Evolutionary conservation across 1,140 invertebrate genomes (phyloP).

Genomic region (Microplitis mediator): DNA sequence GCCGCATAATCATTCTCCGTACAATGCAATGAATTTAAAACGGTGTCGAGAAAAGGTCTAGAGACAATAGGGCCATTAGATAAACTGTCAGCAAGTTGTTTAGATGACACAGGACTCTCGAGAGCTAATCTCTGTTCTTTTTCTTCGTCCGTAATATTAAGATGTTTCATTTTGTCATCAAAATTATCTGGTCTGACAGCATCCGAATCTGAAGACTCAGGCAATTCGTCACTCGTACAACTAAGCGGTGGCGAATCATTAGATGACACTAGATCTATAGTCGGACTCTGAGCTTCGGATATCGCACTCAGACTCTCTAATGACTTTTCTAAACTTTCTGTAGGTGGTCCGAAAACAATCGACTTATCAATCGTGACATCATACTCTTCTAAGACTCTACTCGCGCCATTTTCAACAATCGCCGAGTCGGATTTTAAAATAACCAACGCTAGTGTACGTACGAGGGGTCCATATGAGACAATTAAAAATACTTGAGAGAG

Average conservation of each 20-base stretch:
- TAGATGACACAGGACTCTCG: slow-evolving; percentile 50
- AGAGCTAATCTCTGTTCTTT: slow-evolving; percentile 75
- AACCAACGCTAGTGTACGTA: slow-evolving; percentile 86
- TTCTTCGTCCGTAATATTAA: slow-evolving; percentile 92
- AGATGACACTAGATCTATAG: background rate
- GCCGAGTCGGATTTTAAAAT: slow-evolving; percentile 79
- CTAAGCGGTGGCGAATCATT: background rate
- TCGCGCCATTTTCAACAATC: slow-evolving; percentile 74
- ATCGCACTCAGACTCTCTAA: slow-evolving; percentile 62
- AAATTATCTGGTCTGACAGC: background rate
- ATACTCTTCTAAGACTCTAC: slow-evolving; percentile 78
- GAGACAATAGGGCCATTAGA: slow-evolving; percentile 62
- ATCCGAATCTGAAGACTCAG: slow-evolving; percentile 11
- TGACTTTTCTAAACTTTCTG: slow-evolving; percentile 70
- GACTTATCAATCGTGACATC: slow-evolving; percentile 57
- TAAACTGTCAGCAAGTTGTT: slow-evolving; percentile 37
- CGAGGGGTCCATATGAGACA: slow-evolving; percentile 85
- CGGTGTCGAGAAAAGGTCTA: slow-evolving; percentile 87
- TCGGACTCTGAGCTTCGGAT: background rate
- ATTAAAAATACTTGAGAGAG: slow-evolving; percentile 97
- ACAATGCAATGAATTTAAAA: slow-evolving; percentile 83
- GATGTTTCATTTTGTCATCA: slow-evolving; percentile 49
- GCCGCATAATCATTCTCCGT: slow-evolving; percentile 93
- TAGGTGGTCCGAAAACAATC: slow-evolving; percentile 64
- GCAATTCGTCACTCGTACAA: slow-evolving; percentile 5